Evolutionary conservation across 2,113 vertebrate genomes (phyloP).

Genomic region (Microcebus ravelobensis): DNA sequence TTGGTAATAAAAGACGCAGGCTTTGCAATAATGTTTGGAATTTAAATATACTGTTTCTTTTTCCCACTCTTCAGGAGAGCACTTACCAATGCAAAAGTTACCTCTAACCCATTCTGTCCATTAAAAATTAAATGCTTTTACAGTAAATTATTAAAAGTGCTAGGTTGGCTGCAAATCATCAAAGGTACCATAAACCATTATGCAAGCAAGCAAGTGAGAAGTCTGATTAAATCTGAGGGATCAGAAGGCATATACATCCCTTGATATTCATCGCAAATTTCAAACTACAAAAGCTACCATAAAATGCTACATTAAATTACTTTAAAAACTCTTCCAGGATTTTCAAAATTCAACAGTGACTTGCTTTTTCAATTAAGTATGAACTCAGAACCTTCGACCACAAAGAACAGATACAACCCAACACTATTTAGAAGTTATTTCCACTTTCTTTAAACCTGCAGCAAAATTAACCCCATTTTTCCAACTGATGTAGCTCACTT

Average conservation of each 20-base stretch:
- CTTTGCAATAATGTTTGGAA: slow-evolving; percentile 83
- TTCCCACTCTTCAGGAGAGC: slow-evolving; percentile 67
- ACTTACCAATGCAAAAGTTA: slow-evolving; percentile 81
- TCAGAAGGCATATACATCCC: slow-evolving; percentile 73
- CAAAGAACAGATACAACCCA: background rate
- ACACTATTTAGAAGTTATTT: slow-evolving; percentile 44
- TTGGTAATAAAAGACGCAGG: slow-evolving; percentile 84
- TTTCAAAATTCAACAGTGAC: slow-evolving; percentile 79
- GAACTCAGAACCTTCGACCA: slow-evolving; percentile 59
- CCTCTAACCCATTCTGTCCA: slow-evolving; percentile 81
- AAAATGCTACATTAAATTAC: slow-evolving; percentile 81
- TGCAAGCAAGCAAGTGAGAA: slow-evolving; percentile 70
- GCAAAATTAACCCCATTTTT: slow-evolving; percentile 69
- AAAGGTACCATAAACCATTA: slow-evolving; percentile 84
- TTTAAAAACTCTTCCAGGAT: slow-evolving; percentile 80
- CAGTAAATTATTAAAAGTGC: slow-evolving; percentile 88
- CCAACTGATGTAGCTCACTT: slow-evolving; percentile 33
- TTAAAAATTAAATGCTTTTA: slow-evolving; percentile 89
- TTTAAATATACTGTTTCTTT: slow-evolving; percentile 81
- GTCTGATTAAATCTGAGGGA: slow-evolving; percentile 83
- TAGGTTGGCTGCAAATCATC: slow-evolving; percentile 86
- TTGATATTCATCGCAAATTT: slow-evolving; percentile 68
- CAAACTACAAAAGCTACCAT: slow-evolving; percentile 76
- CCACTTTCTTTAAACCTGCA: slow-evolving; percentile 49
- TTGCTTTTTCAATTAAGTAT: slow-evolving; percentile 81